Percentiles rank a stretch among this genome's conserved stretches.
Evolutionary conservation across 2,113 vertebrate genomes (phyloP).

Genomic region (Lycaon pictus): DNA sequence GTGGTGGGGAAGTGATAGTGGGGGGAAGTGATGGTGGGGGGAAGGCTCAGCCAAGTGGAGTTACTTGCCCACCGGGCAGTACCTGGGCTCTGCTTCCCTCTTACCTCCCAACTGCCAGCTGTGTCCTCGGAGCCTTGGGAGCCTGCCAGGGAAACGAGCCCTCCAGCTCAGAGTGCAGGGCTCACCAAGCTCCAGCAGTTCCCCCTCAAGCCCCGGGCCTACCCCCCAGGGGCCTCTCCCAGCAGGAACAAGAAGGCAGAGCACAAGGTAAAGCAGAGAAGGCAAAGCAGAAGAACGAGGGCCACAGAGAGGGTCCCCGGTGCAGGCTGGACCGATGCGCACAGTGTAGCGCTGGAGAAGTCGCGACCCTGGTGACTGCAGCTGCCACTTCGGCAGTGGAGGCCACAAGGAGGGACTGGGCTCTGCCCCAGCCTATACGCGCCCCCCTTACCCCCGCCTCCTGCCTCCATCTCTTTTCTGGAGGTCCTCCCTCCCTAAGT

Average conservation of each 20-base stretch:
- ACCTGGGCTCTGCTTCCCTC: background rate
- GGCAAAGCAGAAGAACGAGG: background rate
- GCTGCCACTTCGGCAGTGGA: background rate
- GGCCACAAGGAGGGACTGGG: background rate
- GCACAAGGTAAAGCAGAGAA: background rate
- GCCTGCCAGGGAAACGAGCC: background rate
- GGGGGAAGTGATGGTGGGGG: background rate
- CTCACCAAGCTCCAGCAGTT: background rate
- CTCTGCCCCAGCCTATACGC: too few relatives aligned
- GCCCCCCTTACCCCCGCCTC: background rate
- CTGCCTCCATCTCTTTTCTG: background rate
- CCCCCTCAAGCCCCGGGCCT: background rate
- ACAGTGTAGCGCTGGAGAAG: background rate
- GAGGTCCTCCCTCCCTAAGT: background rate
- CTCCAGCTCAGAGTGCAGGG: background rate
- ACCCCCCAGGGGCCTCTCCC: too few relatives aligned
- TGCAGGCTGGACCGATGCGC: too few relatives aligned
- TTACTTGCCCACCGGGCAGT: background rate
- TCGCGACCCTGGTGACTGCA: background rate
- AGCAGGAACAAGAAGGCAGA: background rate
- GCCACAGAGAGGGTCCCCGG: background rate
- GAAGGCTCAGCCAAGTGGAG: background rate
- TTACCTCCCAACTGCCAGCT: background rate
- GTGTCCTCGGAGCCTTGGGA: background rate
- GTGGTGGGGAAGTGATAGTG: fast-evolving